phyloP scores from a whole-genome alignment of 1,140 invertebrate species.

The Phymorhynchus buccinoides region DNA sequence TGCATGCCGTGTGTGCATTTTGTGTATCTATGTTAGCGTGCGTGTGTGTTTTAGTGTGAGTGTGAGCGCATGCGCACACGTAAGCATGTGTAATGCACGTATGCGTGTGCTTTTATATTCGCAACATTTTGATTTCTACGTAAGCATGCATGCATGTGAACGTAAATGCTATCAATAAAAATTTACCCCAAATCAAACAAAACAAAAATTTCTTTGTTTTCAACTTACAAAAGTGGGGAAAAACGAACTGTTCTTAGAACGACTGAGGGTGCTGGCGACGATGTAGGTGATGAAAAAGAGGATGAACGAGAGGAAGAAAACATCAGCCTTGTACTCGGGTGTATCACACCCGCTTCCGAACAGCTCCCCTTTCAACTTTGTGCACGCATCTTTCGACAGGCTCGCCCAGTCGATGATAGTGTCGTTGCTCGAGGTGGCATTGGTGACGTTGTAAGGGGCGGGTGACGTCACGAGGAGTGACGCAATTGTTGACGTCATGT shows the following conservation, averaged over 20 bases:
- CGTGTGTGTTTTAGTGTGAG: too few relatives aligned
- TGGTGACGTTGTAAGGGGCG: conserved; percentile 27
- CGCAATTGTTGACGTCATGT: neutral
- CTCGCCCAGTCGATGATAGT: conserved; percentile 45
- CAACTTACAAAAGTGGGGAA: conserved; percentile 81
- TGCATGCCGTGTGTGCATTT: too few relatives aligned
- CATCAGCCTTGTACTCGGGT: conserved; percentile 76
- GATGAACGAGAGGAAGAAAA: conserved; percentile 96
- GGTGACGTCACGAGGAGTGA: conserved; percentile 2
- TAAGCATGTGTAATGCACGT: too few relatives aligned
- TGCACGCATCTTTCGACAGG: conserved; percentile 51
- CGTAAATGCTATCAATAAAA: too few relatives aligned
- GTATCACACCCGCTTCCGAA: conserved; percentile 81
- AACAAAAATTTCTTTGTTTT: too few relatives aligned
- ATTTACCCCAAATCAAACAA: too few relatives aligned
- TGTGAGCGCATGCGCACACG: too few relatives aligned
- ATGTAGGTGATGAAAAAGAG: conserved; percentile 95
- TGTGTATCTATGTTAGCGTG: too few relatives aligned
- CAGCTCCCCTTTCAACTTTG: conserved; percentile 78
- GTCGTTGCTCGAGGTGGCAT: conserved; percentile 11
- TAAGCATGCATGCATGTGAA: too few relatives aligned
- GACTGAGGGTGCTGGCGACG: conserved; percentile 89
- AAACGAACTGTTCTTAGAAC: conserved; percentile 94
- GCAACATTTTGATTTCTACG: too few relatives aligned
- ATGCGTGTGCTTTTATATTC: too few relatives aligned